These are phyloP conservation scores for Diglossa cyanea DNA, from an alignment of 2,797 vertebrate genomes.

Conservation along the genomic window DNA sequence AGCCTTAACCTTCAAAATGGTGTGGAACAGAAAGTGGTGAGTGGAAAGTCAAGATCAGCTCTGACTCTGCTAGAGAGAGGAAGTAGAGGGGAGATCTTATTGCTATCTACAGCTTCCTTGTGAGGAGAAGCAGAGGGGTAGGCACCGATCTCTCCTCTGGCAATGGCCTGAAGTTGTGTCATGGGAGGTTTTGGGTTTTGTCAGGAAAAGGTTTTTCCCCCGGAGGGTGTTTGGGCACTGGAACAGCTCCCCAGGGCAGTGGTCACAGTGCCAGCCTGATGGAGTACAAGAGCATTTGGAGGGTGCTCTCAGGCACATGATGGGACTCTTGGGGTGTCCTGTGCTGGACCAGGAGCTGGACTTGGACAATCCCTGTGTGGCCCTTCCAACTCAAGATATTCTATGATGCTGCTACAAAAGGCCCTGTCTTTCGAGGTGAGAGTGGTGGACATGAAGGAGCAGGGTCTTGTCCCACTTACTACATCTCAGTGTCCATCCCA, in stretches of 20 bases:
- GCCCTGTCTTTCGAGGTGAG: background rate
- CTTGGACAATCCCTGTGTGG: background rate
- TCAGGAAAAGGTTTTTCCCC: background rate
- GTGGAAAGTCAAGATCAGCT: background rate
- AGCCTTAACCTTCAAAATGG: background rate
- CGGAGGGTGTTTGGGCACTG: accelerated
- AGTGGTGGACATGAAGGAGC: background rate
- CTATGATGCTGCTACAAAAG: background rate
- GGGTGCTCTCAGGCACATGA: accelerated
- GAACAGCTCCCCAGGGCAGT: background rate
- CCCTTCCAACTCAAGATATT: background rate
- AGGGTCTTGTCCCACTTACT: background rate
- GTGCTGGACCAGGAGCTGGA: background rate
- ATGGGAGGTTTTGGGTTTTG: background rate
- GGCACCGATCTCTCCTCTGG: too few species aligned
- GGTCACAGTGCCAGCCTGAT: background rate
- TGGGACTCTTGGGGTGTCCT: background rate
- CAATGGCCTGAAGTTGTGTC: background rate
- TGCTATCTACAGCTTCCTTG: background rate
- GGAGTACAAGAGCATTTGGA: background rate
- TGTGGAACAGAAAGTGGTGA: background rate
- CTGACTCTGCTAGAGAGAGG: background rate
- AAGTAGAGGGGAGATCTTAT: background rate
- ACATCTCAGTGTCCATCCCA: background rate
- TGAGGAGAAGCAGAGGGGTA: background rate